Base-by-base conservation (phyloP, 1,140 invertebrate genomes). In the Drosophila littoralis region DNA sequence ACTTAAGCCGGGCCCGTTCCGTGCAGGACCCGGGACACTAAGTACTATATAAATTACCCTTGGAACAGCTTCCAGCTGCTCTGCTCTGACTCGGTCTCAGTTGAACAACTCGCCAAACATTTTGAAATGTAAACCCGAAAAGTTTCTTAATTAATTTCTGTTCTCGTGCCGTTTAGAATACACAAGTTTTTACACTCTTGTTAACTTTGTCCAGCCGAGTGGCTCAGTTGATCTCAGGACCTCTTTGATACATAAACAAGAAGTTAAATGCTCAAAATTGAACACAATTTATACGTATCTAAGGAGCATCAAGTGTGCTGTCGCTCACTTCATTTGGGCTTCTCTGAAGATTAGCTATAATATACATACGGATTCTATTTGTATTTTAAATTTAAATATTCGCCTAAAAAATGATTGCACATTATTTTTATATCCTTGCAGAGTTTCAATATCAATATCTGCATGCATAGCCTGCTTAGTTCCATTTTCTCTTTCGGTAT, bases 111-210 rank as follows among this genome's bases (percentile, higher is more conserved):
- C 13, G 42, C 42, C 15, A 50, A 33, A 42, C 10, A 10, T n/a
- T n/a, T 51, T 51, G 50, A 32, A 57, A 57, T 43, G n/a, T 51
- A 46, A 5, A 32, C 12, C 15, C 0, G 9, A 10, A 36, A 61
- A 60, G 42, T 48, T 57, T 13, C 33, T 13, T 46, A 57, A 58
- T 57, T 67, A 57, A 67, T 67, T 57, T 48, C 10, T 15, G 17
- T 12, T 48, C 15, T n/a, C 15, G 46, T 32, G 22, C 38, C 13
- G 17, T n/a, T 64, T 52, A 42, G 22, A n/a, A 6, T n/a, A 33
- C 22, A 46, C 15, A 42, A 57, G 54, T 32, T 43, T n/a, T 32
- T 22, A 7, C n/a, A 35, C n/a, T 42, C 17, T 28, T 32, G 12
- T 28, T 7, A 12, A 48, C 2, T 10, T 7, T 22, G 17, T 10